Evolutionary conservation across 2,113 vertebrate species (phyloP), one percentile per base, ranked within the genome.

Genomic region (Speoplatyrhinus poulsoni): DNA sequence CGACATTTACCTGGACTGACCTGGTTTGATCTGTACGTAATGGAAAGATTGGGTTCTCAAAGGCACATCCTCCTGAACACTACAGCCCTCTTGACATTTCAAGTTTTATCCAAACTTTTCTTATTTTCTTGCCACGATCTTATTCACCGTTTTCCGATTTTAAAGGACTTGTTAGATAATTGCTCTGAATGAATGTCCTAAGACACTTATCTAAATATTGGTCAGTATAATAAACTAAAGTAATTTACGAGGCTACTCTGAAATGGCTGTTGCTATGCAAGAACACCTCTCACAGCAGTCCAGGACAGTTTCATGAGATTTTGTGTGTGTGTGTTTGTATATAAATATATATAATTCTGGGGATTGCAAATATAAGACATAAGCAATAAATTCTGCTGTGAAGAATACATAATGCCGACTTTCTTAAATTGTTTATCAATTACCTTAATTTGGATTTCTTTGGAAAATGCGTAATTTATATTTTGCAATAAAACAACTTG

Each of bases 371-470:
- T 74, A 81, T 67, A 76, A 47, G 72, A 82, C 68, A 78, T 36
- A 71, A 82, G 64, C 72, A 82, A 87, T 88, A 85, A 85, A 84
- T 61, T 85, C 83, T 88, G 75, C 82, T 69, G 85, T 89, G 85
- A 76, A 80, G 68, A 78, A 77, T 52, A 82, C 9, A 62, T 59
- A 67, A n/a, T 16, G 52, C 52, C n/a, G 9, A 12, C 16, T 1
- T 15, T 26, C 26, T 33, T 60, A 59, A 33, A 36, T 12, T 61
- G 54, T 61, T 12, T 46, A 19, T 11, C 50, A 7, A 41, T 16
- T 67, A 33, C 33, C 32, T 32, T 41, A 1, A 13, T 13, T 50
- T 3, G 26, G 12, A 53, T 10, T 7, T 33, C 15, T 9, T 52
- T 26, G 32, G 26, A 12, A 4, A 1, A 19, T 55, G 46, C 3